phyloP scores from a whole-genome alignment of 2,113 vertebrate species.

The Chelonoidis abingdonii region DNA sequence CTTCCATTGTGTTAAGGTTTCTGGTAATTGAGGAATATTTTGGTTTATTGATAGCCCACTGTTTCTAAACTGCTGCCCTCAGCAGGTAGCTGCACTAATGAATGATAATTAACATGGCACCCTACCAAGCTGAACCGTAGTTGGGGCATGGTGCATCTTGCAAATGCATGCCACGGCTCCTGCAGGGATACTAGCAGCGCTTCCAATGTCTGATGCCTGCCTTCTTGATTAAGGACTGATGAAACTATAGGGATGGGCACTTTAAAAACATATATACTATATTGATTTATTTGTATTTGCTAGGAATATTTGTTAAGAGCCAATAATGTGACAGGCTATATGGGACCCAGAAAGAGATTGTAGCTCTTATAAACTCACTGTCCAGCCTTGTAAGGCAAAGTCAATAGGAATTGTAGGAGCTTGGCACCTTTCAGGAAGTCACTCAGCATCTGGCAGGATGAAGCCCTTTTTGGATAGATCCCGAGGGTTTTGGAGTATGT shows the following conservation, averaged over 20 bases:
- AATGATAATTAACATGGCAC: slow-evolving; percentile 67
- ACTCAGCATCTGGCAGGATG: not conserved
- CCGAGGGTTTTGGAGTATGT: not conserved
- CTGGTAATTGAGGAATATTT: slow-evolving; percentile 55
- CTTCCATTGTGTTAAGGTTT: slow-evolving; percentile 68
- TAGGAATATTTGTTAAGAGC: not conserved
- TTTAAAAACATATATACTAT: not conserved
- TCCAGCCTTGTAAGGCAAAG: not conserved
- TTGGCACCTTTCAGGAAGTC: not conserved
- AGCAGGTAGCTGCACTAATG: slow-evolving; percentile 68
- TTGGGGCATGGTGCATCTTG: slow-evolving; percentile 53
- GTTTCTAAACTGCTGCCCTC: slow-evolving; percentile 70
- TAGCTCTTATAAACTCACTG: not conserved
- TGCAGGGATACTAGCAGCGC: slow-evolving; percentile 46
- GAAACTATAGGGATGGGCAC: not conserved
- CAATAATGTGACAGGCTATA: not conserved
- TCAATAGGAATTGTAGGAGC: no score
- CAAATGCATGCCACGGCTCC: slow-evolving; percentile 65
- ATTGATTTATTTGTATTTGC: not conserved
- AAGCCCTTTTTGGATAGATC: not conserved
- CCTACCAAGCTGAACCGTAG: slow-evolving; percentile 58
- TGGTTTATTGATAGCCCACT: slow-evolving; percentile 67
- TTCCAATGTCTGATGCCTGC: slow-evolving; percentile 71
- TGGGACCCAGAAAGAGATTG: not conserved
- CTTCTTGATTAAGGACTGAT: slow-evolving; percentile 63